Percentiles rank a stretch among this genome's conserved stretches.
Conservation (phyloP, 1,140 invertebrate species). For the Sinonovacula constricta region DNA sequence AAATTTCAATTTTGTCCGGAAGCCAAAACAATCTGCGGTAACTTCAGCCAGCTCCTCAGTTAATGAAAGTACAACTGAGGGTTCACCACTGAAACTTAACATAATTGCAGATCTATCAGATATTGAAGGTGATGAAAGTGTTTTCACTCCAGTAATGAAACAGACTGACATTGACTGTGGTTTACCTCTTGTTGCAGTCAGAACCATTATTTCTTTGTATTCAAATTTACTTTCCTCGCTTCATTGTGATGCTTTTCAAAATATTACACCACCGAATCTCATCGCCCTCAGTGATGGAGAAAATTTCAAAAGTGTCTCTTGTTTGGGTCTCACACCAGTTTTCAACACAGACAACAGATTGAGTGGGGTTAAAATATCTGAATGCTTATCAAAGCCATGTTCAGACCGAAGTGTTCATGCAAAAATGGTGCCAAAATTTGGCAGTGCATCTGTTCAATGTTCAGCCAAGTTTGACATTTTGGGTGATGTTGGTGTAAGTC, state of each 20-base stretch:
- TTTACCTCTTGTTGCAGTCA: slow-evolving; percentile 6
- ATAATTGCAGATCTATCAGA: slow-evolving; percentile 43
- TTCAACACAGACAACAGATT: slow-evolving; percentile 35
- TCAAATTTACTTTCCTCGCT: slow-evolving; percentile 2
- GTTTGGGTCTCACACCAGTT: slow-evolving; percentile 26
- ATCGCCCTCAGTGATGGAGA: slow-evolving; percentile 47
- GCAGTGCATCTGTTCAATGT: slow-evolving; percentile 10
- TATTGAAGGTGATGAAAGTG: slow-evolving; percentile 7
- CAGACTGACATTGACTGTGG: slow-evolving; percentile 18
- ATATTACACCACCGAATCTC: slow-evolving; percentile 12
- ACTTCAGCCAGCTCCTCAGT: neutral
- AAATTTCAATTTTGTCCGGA: slow-evolving; percentile 13
- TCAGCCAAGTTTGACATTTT: slow-evolving; percentile 30
- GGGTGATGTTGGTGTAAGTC: neutral
- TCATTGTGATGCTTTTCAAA: neutral
- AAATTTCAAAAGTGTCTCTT: slow-evolving; percentile 34
- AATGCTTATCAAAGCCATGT: neutral
- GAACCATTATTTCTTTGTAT: slow-evolving; percentile 48
- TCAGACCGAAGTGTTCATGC: neutral
- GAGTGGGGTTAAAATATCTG: slow-evolving; percentile 15
- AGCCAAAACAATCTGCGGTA: slow-evolving; percentile 17
- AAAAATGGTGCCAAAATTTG: slow-evolving; percentile 2
- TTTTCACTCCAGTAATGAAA: neutral
- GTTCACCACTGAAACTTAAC: slow-evolving; percentile 36
- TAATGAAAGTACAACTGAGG: slow-evolving; percentile 17